Base-by-base conservation (phyloP, 2,113 vertebrate genomes). In the Callopanchax toddi region DNA sequence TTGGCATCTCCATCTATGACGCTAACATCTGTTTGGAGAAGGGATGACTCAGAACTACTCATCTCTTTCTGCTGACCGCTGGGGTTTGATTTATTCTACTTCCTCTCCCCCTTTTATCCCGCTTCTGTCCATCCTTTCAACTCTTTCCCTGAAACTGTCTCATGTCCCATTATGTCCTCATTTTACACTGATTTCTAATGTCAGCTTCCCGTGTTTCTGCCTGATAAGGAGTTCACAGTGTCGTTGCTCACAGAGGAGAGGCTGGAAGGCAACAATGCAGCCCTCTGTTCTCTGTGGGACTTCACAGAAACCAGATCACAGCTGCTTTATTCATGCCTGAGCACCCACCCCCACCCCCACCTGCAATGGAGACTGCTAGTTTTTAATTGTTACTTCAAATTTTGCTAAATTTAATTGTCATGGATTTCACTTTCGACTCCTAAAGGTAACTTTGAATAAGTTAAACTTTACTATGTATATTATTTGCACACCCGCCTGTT, bases 11-110 rank as follows among this genome's bases (percentile, higher is more conserved):
- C 25, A 58, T 58, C 11, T 46, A n/a, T 32, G 53, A 25, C 17
- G 5, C 26, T 5, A 2, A 42, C 11, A 29, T 60, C 43, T 77
- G 29, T 74, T 53, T 67, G 39, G 42, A 82, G 73, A 67, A 36
- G 15, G 54, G 25, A 26, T 90, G 87, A 90, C 75, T 92, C 82
- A 83, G 48, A 39, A 68, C 52, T 45, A 81, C 51, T 90, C 84
- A 86, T 42, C 49, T 70, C 61, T 79, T 85, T 61, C 43, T 76
- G 84, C 80, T 84, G 81, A 87, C 11, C 68, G 69, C 44, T 69
- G 59, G 61, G 67, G 42, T 82, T 67, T 52, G 3, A 60, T 79
- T 71, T 60, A 34, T 49, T 76, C 53, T 23, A 18, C 21, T 10
- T 55, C 34, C 21, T 39, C 10, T 29, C 2, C 32, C 17, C 11